Conservation (phyloP, 2,113 vertebrate species). For the Carassius gibelio region DNA sequence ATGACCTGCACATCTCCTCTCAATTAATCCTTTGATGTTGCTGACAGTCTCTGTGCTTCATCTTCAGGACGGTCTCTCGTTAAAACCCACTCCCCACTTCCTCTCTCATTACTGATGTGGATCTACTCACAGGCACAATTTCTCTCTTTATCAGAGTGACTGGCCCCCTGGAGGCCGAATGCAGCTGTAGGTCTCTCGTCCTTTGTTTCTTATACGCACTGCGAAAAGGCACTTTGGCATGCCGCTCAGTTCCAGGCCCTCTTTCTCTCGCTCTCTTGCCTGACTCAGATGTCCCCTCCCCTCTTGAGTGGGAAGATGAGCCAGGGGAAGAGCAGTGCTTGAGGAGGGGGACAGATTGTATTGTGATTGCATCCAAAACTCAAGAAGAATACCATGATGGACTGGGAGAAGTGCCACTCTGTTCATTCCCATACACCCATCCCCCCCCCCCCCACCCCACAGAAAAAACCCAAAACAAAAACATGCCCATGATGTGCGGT, state of each 20-base stretch:
- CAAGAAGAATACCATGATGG: slow-evolving; percentile 28
- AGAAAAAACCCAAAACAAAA: neutral
- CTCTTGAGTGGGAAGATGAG: slow-evolving; percentile 23
- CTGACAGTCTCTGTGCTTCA: slow-evolving; percentile 27
- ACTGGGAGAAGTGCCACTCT: slow-evolving; percentile 25
- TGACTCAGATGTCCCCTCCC: neutral
- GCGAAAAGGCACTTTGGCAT: slow-evolving; percentile 58
- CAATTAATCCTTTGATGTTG: slow-evolving; percentile 29
- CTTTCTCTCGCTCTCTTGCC: slow-evolving; percentile 4
- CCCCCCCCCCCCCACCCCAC: too few relatives aligned
- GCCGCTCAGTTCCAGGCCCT: slow-evolving; percentile 42
- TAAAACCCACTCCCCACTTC: neutral
- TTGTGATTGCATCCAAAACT: slow-evolving; percentile 30
- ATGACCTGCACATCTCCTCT: slow-evolving; percentile 32
- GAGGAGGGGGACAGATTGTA: slow-evolving; percentile 37
- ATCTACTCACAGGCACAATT: neutral
- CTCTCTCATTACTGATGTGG: slow-evolving; percentile 19
- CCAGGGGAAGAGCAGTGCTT: neutral
- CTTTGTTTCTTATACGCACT: slow-evolving; percentile 52
- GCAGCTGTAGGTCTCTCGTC: slow-evolving; percentile 38
- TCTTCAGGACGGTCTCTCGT: neutral
- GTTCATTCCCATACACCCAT: neutral
- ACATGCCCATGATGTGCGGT: slow-evolving; percentile 1
- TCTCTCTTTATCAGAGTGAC: slow-evolving; percentile 21
- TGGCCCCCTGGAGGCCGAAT: slow-evolving; percentile 25